A percentile compares a stretch with the other conserved stretches of the same genome.
These are phyloP conservation scores for Atopsyche davidsoni DNA, from an alignment of 1,140 invertebrate species.

Conservation along the genomic window DNA sequence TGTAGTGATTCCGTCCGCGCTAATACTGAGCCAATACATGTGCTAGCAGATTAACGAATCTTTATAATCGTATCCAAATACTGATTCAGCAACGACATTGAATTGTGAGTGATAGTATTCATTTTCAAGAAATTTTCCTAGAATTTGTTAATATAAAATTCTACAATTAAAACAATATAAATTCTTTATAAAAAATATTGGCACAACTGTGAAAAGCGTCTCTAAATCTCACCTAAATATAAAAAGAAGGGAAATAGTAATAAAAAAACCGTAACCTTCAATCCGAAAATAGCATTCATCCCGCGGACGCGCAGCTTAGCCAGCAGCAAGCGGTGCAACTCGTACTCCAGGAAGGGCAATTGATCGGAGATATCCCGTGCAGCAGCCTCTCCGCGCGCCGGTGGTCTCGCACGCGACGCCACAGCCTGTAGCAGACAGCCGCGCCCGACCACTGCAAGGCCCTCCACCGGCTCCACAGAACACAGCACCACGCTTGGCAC, in stretches of 20 bases:
- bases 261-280: slow-evolving; percentile 53
- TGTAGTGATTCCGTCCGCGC: too few species aligned
- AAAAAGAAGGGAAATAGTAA: background rate
- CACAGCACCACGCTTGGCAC: slow-evolving; percentile 89
- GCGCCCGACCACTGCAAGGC: slow-evolving; percentile 65
- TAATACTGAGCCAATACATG: too few species aligned
- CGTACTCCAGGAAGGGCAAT: slow-evolving; percentile 92
- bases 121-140: slow-evolving; percentile 1
- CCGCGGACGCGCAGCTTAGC: slow-evolving; percentile 90
- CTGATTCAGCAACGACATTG: too few species aligned
- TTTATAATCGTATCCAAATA: too few species aligned
- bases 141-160: slow-evolving; percentile 15
- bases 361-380: slow-evolving; percentile 91
- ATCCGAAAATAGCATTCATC: slow-evolving; percentile 87
- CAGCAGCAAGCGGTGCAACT: slow-evolving; percentile 83
- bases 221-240: background rate
- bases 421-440: slow-evolving; percentile 74
- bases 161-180: too few species aligned
- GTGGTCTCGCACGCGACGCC: slow-evolving; percentile 72
- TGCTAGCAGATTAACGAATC: too few species aligned
- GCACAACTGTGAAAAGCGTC: too few species aligned
- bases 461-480: slow-evolving; percentile 78
- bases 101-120: too few species aligned
- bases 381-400: slow-evolving; percentile 76
- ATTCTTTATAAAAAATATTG: too few species aligned